These are phyloP conservation scores for Dipodomys ordii DNA, from an alignment of 2,113 vertebrate species.

Conservation along the genomic window DNA sequence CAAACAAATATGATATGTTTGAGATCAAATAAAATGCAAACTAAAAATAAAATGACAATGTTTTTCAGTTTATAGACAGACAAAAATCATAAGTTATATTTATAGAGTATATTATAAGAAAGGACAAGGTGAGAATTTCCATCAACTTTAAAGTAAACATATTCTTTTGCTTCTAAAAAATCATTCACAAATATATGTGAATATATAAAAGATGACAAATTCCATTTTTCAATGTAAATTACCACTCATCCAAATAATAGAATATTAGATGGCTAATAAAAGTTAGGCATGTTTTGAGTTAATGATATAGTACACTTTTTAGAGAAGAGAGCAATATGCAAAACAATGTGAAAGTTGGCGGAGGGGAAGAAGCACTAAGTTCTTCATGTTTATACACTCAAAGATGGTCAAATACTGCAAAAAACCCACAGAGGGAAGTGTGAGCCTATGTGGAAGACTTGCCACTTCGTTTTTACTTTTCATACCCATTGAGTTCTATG, in stretches of 20 bases:
- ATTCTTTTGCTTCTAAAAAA: neutral
- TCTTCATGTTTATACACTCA: neutral
- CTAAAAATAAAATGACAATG: neutral
- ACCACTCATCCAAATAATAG: neutral
- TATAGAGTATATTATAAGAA: neutral
- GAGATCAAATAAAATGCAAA: slow-evolving; percentile 22
- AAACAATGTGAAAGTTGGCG: neutral
- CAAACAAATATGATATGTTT: neutral
- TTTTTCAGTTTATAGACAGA: slow-evolving; percentile 6
- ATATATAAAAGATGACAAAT: neutral
- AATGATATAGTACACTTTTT: neutral
- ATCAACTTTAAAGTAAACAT: slow-evolving; percentile 1
- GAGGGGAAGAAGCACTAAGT: neutral
- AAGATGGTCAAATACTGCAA: neutral
- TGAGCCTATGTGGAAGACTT: neutral
- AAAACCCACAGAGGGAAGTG: neutral
- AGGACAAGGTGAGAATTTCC: neutral
- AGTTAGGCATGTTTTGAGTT: neutral
- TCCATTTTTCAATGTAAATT: slow-evolving; percentile 27
- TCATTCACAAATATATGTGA: slow-evolving; percentile 21
- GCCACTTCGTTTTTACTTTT: neutral
- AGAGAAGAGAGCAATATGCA: neutral
- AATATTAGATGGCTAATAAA: neutral
- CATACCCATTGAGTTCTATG: neutral
- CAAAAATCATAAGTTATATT: neutral